phyloP scores from a whole-genome alignment of 1,140 invertebrate species.

The Drosophila varians region DNA sequence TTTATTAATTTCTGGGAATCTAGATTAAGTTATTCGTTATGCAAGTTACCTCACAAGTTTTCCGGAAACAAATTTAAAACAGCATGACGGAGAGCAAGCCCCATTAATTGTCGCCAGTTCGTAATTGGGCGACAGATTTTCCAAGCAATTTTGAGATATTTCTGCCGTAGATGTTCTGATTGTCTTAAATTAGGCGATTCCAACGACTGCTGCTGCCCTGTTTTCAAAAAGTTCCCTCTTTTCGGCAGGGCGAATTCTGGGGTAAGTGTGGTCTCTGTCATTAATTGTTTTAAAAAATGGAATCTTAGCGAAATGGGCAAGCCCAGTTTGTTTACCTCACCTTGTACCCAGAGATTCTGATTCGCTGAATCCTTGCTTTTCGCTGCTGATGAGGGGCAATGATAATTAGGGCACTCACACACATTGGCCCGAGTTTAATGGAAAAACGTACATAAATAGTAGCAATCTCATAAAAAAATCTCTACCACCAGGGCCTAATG shows the following conservation, averaged over 20 bases:
- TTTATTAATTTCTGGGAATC: neutral
- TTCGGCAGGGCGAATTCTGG: neutral
- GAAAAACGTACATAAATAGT: slow-evolving; percentile 82
- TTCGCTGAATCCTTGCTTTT: slow-evolving; percentile 1
- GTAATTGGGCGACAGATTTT: slow-evolving; percentile 17
- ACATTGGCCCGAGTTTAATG: slow-evolving; percentile 57
- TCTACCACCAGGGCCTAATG: slow-evolving; percentile 47
- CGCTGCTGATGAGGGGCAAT: slow-evolving; percentile 69
- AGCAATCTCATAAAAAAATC: slow-evolving; percentile 79
- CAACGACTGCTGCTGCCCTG: slow-evolving; percentile 8
- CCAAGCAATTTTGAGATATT: slow-evolving; percentile 19
- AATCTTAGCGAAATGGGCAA: slow-evolving; percentile 1
- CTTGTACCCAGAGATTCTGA: slow-evolving; percentile 4
- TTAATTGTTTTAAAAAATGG: neutral
- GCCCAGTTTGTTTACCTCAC: slow-evolving; percentile 11
- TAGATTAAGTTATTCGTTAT: neutral
- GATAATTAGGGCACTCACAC: slow-evolving; percentile 56
- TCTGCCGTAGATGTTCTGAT: slow-evolving; percentile 47
- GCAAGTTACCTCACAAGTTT: neutral
- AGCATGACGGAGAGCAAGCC: slow-evolving; percentile 7
- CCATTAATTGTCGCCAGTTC: slow-evolving; percentile 23
- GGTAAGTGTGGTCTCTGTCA: neutral
- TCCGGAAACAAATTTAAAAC: slow-evolving; percentile 18
- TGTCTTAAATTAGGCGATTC: slow-evolving; percentile 54
- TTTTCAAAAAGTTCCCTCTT: neutral